Evolutionary conservation across 2,797 vertebrate genomes (phyloP).

Genomic region (Sparidentex hasta): DNA sequence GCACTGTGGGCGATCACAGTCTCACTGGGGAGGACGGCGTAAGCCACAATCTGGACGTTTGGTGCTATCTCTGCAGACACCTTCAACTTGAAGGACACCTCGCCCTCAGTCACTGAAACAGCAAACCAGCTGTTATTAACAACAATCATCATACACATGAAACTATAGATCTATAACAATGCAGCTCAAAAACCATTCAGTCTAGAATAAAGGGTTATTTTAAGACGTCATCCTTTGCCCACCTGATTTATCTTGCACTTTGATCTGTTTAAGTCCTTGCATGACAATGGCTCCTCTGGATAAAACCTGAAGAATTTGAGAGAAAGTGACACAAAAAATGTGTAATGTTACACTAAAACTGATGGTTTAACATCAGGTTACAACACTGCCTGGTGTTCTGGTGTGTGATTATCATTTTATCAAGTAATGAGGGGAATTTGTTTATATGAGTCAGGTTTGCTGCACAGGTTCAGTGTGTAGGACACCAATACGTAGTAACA

Average conservation of each 20-base stretch:
- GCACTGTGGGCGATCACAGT: constrained; percentile 68
- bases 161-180: neutral
- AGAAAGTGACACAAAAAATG: neutral
- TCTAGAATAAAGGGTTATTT: neutral
- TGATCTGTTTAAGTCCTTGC: constrained; percentile 37
- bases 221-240: neutral
- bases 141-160: neutral
- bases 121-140: neutral
- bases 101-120: constrained; percentile 68
- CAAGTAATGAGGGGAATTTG: neutral
- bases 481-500: too few species aligned
- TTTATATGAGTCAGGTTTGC: too few species aligned
- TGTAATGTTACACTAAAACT: neutral
- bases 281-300: constrained; percentile 63
- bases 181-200: neutral
- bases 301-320: constrained; percentile 57
- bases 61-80: constrained; percentile 74
- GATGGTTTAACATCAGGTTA: neutral
- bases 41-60: constrained; percentile 74
- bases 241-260: constrained; percentile 53
- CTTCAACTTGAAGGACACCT: constrained; percentile 66
- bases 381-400: neutral
- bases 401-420: neutral
- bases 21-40: constrained; percentile 74
- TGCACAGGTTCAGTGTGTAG: too few species aligned